These are phyloP conservation scores for Oryzias melastigma DNA, from an alignment of 2,113 vertebrate genomes.

Conservation along the genomic window DNA sequence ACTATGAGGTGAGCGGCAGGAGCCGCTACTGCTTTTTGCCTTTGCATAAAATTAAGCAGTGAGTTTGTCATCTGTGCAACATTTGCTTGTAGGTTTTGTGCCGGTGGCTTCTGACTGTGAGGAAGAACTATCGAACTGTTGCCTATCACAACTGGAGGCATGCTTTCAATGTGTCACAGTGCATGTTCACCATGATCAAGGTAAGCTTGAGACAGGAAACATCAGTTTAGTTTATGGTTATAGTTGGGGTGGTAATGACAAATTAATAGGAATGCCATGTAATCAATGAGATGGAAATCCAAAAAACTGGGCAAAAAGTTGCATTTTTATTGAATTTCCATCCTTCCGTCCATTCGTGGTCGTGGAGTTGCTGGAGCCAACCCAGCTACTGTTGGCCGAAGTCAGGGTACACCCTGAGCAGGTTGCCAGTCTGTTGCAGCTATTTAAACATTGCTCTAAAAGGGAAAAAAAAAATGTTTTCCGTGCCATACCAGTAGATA, in stretches of 20 bases:
- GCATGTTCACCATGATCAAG: constrained; percentile 82
- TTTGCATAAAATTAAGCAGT: background rate
- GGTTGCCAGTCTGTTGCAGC: too few relatives aligned
- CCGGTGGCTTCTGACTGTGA: constrained; percentile 81
- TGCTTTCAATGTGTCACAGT: constrained; percentile 82
- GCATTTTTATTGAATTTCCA: too few relatives aligned
- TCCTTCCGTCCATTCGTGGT: too few relatives aligned
- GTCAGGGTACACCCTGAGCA: too few relatives aligned
- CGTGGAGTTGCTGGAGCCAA: too few relatives aligned
- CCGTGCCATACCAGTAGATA: too few relatives aligned
- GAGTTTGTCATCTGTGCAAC: background rate
- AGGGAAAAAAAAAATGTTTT: too few relatives aligned
- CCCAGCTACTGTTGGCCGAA: too few relatives aligned
- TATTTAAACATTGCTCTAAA: too few relatives aligned
- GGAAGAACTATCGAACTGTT: constrained; percentile 82
- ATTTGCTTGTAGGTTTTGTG: constrained; percentile 74
- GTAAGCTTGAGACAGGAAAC: constrained; percentile 56
- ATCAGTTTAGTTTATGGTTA: background rate
- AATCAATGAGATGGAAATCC: background rate
- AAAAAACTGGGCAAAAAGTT: too few relatives aligned
- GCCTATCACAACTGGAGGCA: constrained; percentile 84
- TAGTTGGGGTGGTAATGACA: background rate
- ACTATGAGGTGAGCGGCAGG: constrained; percentile 73
- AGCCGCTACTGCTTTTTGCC: background rate
- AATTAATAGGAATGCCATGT: background rate